A percentile compares a stretch with the other conserved stretches of the same genome.
Evolutionary conservation across 1,140 invertebrate genomes (phyloP).

Genomic region (Brachionus rotundiformis): DNA sequence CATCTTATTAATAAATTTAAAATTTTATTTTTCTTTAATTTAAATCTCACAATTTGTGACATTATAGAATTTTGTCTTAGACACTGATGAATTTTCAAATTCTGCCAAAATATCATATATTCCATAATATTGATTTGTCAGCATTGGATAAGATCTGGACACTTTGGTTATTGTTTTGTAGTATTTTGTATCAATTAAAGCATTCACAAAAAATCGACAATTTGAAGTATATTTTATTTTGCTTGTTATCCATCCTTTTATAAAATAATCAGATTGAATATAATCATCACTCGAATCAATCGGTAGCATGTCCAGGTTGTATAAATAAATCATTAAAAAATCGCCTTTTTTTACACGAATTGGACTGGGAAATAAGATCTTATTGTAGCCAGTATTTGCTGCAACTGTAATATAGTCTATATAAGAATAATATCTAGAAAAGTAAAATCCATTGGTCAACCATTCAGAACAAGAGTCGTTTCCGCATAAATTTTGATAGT

Average conservation of each 20-base stretch:
- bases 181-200: background rate
- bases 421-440: too few species aligned
- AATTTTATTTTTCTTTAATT: background rate
- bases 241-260: background rate
- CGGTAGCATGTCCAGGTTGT: background rate
- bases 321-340: background rate
- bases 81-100: background rate
- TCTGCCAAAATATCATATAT: background rate
- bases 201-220: slow-evolving; percentile 33
- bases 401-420: too few species aligned
- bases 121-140: background rate
- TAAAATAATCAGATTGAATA: background rate
- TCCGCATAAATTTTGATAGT: background rate
- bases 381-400: background rate
- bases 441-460: background rate
- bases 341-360: background rate
- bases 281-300: slow-evolving; percentile 3
- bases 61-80: background rate
- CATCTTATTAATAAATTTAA: background rate
- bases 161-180: background rate
- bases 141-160: background rate
- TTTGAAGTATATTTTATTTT: background rate
- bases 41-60: background rate
- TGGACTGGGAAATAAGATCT: background rate
- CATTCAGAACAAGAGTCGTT: slow-evolving; percentile 2